Conservation (phyloP, 2,888 invertebrate species). For the Coleophora flavipennella region DNA sequence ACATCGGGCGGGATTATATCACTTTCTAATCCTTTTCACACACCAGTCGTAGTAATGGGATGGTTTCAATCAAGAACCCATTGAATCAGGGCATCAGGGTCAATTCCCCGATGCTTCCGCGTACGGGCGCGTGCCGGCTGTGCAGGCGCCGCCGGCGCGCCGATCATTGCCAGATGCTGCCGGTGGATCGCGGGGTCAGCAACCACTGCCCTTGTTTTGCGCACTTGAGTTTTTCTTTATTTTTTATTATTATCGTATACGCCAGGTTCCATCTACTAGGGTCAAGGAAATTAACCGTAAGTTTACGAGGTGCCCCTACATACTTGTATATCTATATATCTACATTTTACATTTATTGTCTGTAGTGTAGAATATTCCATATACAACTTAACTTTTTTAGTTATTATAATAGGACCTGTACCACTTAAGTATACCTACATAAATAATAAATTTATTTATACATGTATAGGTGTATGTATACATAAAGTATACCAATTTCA, state of each 20-base stretch:
- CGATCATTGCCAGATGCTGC: conserved; percentile 69
- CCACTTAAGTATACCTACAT: no score
- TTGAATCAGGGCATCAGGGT: conserved; percentile 67
- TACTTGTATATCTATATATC: no score
- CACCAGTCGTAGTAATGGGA: conserved; percentile 26
- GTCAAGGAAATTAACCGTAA: conserved; percentile 39
- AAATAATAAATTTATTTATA: no score
- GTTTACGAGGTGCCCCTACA: no score
- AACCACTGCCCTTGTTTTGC: conserved; percentile 69
- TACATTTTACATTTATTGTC: no score
- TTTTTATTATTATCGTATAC: conserved; percentile 26
- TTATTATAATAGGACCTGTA: no score
- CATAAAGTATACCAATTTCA: no score
- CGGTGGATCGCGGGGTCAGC: conserved; percentile 68
- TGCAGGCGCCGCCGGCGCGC: conserved; percentile 46
- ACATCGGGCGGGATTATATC: conserved; percentile 26
- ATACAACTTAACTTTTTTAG: no score
- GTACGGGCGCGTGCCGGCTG: conserved; percentile 21
- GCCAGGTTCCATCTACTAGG: conserved; percentile 29
- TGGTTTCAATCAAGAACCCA: conserved; percentile 42
- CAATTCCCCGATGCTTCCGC: conserved; percentile 58
- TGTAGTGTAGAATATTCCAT: no score
- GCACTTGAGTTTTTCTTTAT: conserved; percentile 52
- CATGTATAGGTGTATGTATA: no score
- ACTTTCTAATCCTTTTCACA: conserved; percentile 50